Evolutionary conservation across 2,113 vertebrate species (phyloP).

Genomic region (Myanophis thanlyinensis): DNA sequence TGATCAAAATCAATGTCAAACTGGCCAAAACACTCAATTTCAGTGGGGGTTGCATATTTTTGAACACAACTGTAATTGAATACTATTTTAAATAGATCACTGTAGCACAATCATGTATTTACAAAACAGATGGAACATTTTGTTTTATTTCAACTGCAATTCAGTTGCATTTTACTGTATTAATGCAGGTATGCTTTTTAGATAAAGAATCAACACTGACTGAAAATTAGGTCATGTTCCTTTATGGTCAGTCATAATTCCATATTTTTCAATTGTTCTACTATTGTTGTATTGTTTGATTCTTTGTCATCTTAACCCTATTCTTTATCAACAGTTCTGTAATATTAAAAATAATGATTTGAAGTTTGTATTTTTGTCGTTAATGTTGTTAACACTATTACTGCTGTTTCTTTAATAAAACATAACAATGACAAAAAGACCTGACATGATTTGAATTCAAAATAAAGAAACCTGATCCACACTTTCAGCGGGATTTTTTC

Average conservation of each 20-base stretch:
- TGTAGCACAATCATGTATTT: not conserved
- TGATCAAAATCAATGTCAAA: too few species aligned
- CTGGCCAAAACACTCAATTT: too few species aligned
- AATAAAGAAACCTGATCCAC: not conserved
- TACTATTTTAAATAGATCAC: not conserved
- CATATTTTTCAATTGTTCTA: not conserved
- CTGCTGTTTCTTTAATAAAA: not conserved
- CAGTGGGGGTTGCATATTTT: too few species aligned
- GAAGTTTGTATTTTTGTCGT: not conserved
- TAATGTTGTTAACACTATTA: not conserved
- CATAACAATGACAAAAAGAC: not conserved
- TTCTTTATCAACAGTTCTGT: not conserved
- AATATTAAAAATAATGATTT: not conserved
- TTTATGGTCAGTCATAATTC: not conserved
- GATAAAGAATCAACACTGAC: not conserved
- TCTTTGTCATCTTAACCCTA: not conserved
- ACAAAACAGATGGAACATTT: not conserved
- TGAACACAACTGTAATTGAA: too few species aligned
- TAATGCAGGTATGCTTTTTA: not conserved
- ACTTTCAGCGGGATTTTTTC: not conserved
- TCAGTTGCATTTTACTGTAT: not conserved
- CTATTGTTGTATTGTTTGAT: not conserved
- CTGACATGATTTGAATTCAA: not conserved
- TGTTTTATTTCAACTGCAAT: not conserved
- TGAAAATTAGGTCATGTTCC: not conserved